phyloP scores from a whole-genome alignment of 2,797 vertebrate species.

The Bradypodion ventrale region DNA sequence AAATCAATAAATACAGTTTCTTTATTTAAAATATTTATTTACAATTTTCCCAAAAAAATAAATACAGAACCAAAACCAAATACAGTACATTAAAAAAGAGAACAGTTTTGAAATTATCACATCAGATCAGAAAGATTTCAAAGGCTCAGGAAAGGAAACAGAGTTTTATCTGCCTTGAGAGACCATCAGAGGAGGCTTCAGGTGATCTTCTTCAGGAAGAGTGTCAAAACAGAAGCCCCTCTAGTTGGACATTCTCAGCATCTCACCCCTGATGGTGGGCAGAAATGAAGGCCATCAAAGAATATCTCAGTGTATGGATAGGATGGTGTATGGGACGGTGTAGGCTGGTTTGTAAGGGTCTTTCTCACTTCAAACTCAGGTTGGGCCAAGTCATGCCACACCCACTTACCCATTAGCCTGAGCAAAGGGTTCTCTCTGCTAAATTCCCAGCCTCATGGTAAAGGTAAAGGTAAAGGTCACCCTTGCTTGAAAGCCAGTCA shows the following conservation, averaged over 20 bases:
- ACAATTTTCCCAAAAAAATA: background rate
- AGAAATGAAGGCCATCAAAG: too few relatives aligned
- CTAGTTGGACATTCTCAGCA: background rate
- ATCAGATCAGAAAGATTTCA: background rate
- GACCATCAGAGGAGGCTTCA: background rate
- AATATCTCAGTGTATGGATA: too few relatives aligned
- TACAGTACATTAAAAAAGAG: too few relatives aligned
- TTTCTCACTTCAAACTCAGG: too few relatives aligned
- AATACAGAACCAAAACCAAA: background rate
- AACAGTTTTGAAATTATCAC: background rate
- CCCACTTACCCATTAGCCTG: too few relatives aligned
- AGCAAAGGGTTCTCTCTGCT: too few relatives aligned
- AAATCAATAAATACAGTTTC: background rate
- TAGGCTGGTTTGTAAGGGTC: background rate
- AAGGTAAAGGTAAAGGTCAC: too few relatives aligned
- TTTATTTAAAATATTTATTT: slow-evolving; percentile 2
- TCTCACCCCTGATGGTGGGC: background rate
- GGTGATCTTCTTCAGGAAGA: background rate
- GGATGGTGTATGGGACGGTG: too few relatives aligned
- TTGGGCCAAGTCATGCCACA: too few relatives aligned
- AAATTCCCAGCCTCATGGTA: too few relatives aligned
- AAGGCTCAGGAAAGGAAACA: background rate
- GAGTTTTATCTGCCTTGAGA: background rate
- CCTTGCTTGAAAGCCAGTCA: too few relatives aligned
- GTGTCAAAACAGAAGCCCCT: background rate